Conservation (phyloP, 2,888 invertebrate species). For the Drosophila robusta region DNA sequence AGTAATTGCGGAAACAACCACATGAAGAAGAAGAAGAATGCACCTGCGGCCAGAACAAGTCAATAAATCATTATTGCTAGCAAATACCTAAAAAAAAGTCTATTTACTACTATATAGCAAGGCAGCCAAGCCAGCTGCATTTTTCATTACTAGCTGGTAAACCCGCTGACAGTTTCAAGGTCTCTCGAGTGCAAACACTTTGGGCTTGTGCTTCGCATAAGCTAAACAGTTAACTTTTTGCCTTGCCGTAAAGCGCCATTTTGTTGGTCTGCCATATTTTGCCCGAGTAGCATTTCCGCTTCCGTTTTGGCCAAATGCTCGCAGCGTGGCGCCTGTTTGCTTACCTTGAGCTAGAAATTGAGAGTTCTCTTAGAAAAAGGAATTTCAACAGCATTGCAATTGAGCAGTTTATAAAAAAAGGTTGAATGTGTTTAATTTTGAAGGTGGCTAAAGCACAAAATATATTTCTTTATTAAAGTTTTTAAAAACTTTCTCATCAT, state of each 20-base stretch:
- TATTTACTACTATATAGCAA: not conserved
- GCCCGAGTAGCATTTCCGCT: slow-evolving; percentile 35
- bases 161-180: slow-evolving; percentile 19
- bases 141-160: slow-evolving; percentile 14
- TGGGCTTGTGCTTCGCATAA: slow-evolving; percentile 4
- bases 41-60: slow-evolving; percentile 58
- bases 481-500: no score
- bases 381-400: not conserved
- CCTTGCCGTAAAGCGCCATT: slow-evolving; percentile 29
- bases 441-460: not conserved
- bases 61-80: slow-evolving; percentile 64
- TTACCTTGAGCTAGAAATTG: not conserved
- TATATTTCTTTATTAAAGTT: not conserved
- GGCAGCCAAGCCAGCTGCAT: not conserved
- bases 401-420: slow-evolving; percentile 1
- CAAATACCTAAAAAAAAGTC: not conserved
- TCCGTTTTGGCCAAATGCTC: slow-evolving; percentile 25
- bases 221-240: slow-evolving; percentile 40
- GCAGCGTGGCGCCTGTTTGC: slow-evolving; percentile 7
- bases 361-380: not conserved
- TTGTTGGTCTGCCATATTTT: slow-evolving; percentile 39
- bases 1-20: slow-evolving; percentile 67
- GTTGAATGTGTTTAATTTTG: not conserved
- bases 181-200: slow-evolving; percentile 22
- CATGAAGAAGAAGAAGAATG: slow-evolving; percentile 14